Percentiles rank a stretch among this genome's conserved stretches.
Conservation (phyloP, 2,888 invertebrate genomes). For the Cephus spinipes region DNA sequence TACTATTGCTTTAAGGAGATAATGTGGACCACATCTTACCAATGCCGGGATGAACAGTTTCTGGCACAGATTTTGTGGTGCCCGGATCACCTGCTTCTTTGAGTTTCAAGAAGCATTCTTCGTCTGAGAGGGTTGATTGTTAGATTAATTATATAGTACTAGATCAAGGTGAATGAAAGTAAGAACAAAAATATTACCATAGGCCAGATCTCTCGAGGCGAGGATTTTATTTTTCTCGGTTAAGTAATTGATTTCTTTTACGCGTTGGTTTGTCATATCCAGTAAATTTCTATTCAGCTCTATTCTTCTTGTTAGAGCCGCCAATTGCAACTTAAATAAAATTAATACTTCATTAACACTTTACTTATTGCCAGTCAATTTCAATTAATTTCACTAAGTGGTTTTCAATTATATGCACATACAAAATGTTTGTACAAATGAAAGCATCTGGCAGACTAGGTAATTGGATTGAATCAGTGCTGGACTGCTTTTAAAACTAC, state of each 20-base stretch:
- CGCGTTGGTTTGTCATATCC: constrained; percentile 66
- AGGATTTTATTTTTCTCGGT: constrained; percentile 60
- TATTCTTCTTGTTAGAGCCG: constrained; percentile 67
- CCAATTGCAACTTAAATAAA: constrained; percentile 59
- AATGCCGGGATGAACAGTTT: constrained; percentile 31
- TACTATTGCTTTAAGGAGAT: not conserved
- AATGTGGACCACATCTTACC: constrained; percentile 17
- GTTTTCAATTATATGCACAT: too few species aligned
- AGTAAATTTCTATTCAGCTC: constrained; percentile 67
- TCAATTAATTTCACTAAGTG: too few species aligned
- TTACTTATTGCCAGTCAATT: not conserved
- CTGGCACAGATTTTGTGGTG: not conserved
- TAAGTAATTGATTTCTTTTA: constrained; percentile 68
- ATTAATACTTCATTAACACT: not conserved
- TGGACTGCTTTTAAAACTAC: too few species aligned
- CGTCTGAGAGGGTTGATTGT: constrained; percentile 19
- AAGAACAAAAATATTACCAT: constrained; percentile 22
- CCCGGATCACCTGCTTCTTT: constrained; percentile 17
- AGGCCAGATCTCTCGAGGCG: constrained; percentile 26
- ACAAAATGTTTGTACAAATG: too few species aligned
- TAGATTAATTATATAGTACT: not conserved
- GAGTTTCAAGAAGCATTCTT: constrained; percentile 18
- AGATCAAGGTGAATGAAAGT: not conserved
- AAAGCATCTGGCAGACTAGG: too few species aligned
- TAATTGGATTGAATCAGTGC: too few species aligned